Percentiles rank a stretch among this genome's conserved stretches.
These are phyloP conservation scores for Latrodectus hesperus DNA, from an alignment of 2,888 invertebrate species.

Conservation along the genomic window DNA sequence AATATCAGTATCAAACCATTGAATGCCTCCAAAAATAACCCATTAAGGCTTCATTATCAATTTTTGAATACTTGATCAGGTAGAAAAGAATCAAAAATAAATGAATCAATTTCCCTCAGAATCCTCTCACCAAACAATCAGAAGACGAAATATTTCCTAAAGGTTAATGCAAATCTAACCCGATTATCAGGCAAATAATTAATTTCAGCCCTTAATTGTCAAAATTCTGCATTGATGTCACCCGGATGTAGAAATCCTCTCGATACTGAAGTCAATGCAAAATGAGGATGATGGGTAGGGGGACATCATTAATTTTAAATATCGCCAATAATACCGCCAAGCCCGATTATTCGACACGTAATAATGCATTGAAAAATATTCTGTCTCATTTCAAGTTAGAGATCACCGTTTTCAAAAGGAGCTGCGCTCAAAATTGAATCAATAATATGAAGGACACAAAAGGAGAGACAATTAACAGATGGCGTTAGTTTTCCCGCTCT, in stretches of 20 bases:
- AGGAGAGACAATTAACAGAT: conserved; percentile 43
- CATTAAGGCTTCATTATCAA: no score
- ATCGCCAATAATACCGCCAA: conserved; percentile 44
- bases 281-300: background rate
- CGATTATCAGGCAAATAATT: conserved; percentile 31
- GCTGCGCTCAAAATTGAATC: conserved; percentile 26
- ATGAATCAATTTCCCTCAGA: background rate
- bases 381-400: conserved; percentile 21
- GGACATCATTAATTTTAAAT: conserved; percentile 65
- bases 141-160: conserved; percentile 3
- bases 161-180: background rate
- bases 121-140: background rate
- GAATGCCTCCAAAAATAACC: no score
- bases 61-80: no score
- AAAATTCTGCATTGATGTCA: conserved; percentile 26
- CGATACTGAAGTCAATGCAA: conserved; percentile 15
- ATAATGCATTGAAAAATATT: conserved; percentile 63
- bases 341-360: conserved; percentile 21
- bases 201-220: conserved; percentile 39
- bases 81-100: background rate
- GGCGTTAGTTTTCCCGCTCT: conserved; percentile 22
- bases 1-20: no score
- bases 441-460: conserved; percentile 44
- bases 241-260: conserved; percentile 3
- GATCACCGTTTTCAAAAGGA: conserved; percentile 15